Evolutionary conservation across 1,140 invertebrate species (phyloP).

Genomic region (Metopolophium dirhodum): DNA sequence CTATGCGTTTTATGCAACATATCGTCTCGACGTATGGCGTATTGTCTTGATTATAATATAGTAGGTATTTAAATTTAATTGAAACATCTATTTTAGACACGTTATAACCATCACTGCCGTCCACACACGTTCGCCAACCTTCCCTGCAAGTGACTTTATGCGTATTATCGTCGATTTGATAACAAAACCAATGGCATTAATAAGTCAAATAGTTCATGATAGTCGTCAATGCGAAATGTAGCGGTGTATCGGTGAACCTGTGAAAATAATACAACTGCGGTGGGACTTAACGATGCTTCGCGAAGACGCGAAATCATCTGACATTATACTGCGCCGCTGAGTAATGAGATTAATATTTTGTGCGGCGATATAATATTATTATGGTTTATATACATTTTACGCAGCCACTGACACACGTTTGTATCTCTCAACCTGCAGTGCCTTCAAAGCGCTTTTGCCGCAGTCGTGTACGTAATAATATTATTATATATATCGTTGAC

Average conservation of each 20-base stretch:
- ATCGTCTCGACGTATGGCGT: not conserved
- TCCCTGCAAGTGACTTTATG: too few relatives aligned
- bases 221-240: not conserved
- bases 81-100: not conserved
- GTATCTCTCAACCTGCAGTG: not conserved
- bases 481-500: not conserved
- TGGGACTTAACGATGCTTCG: too few relatives aligned
- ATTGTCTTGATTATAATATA: not conserved
- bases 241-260: too few relatives aligned
- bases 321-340: too few relatives aligned
- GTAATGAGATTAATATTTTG: too few relatives aligned
- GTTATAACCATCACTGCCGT: too few relatives aligned
- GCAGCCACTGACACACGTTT: not conserved
- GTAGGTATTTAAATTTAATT: not conserved
- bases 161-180: not conserved
- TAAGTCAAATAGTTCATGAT: not conserved
- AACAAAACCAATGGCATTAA: not conserved
- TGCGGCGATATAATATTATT: too few relatives aligned
- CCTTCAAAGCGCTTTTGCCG: not conserved
- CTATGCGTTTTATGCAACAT: not conserved
- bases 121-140: too few relatives aligned
- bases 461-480: not conserved
- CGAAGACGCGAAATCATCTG: too few relatives aligned
- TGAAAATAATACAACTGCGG: not conserved
- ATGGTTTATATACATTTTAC: not conserved